phyloP scores from a whole-genome alignment of 2,888 invertebrate species.

The Drosophila formosana region DNA sequence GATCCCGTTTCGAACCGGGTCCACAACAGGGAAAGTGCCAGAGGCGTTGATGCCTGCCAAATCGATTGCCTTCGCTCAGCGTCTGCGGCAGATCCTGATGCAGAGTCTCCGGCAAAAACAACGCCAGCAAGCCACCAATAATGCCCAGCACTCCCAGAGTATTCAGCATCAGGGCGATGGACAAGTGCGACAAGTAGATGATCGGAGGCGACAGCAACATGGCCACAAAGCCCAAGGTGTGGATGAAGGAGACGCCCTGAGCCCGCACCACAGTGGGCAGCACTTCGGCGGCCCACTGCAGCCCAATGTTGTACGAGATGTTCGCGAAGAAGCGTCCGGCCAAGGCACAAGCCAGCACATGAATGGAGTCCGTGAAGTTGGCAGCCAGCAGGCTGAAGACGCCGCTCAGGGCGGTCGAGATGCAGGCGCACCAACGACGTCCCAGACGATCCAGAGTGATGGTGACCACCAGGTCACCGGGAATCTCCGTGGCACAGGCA shows the following conservation, averaged over 20 bases:
- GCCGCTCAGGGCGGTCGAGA: conserved; percentile 92
- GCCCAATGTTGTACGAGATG: conserved; percentile 95
- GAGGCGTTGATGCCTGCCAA: conserved; percentile 91
- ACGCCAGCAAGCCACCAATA: conserved; percentile 89
- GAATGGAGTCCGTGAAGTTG: conserved; percentile 88
- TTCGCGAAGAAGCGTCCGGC: conserved; percentile 94
- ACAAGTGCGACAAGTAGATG: conserved; percentile 90
- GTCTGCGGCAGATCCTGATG: conserved; percentile 94
- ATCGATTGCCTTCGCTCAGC: conserved; percentile 93
- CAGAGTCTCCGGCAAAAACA: conserved; percentile 94
- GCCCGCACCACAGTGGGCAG: conserved; percentile 95
- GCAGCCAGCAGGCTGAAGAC: conserved; percentile 92
- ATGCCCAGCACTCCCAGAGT: conserved; percentile 90
- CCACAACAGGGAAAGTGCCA: conserved; percentile 91
- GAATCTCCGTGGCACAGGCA: conserved; percentile 93
- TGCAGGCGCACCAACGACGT: conserved; percentile 93
- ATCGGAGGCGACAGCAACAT: conserved; percentile 93
- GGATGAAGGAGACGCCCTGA: conserved; percentile 93
- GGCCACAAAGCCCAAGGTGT: conserved; percentile 95
- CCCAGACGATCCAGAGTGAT: conserved; percentile 91
- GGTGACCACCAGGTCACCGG: conserved; percentile 94
- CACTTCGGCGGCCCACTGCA: conserved; percentile 95
- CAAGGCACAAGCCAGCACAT: conserved; percentile 91
- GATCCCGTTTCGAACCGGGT: conserved; percentile 86
- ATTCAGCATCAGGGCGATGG: conserved; percentile 62